phyloP scores from a whole-genome alignment of 2,113 vertebrate genomes.

The Saguinus midas region DNA sequence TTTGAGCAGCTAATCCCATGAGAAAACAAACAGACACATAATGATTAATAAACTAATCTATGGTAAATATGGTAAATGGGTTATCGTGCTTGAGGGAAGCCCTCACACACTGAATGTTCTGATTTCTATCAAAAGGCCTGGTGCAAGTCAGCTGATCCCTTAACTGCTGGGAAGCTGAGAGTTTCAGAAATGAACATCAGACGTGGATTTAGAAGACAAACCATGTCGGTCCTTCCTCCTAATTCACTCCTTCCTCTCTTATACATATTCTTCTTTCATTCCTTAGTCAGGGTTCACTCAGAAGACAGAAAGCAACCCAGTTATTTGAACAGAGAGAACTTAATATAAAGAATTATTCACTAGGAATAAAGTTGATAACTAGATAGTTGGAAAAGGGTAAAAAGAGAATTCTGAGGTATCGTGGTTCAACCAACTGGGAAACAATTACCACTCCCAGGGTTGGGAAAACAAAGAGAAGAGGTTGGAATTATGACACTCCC shows the following conservation, averaged over 20 bases:
- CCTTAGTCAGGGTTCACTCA: background rate
- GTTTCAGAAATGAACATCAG: background rate
- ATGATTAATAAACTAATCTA: slow-evolving; percentile 24
- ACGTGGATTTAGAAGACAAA: background rate
- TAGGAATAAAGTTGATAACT: background rate
- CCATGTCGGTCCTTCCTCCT: background rate
- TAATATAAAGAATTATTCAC: background rate
- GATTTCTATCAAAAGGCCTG: background rate
- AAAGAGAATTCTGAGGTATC: background rate
- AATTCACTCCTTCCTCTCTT: background rate
- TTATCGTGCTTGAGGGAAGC: background rate
- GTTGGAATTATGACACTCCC: background rate
- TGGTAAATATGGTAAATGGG: background rate
- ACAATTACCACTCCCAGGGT: fast-evolving
- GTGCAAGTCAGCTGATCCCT: too few relatives aligned
- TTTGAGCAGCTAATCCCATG: background rate
- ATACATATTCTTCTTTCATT: background rate
- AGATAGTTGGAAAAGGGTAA: background rate
- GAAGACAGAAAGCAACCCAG: background rate
- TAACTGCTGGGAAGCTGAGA: background rate
- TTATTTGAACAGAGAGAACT: background rate
- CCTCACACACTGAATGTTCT: background rate
- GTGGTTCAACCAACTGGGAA: background rate
- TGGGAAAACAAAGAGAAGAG: background rate
- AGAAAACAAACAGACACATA: slow-evolving; percentile 18